These are phyloP conservation scores for Halichoerus grypus DNA, from an alignment of 2,113 vertebrate genomes.

Conservation along the genomic window DNA sequence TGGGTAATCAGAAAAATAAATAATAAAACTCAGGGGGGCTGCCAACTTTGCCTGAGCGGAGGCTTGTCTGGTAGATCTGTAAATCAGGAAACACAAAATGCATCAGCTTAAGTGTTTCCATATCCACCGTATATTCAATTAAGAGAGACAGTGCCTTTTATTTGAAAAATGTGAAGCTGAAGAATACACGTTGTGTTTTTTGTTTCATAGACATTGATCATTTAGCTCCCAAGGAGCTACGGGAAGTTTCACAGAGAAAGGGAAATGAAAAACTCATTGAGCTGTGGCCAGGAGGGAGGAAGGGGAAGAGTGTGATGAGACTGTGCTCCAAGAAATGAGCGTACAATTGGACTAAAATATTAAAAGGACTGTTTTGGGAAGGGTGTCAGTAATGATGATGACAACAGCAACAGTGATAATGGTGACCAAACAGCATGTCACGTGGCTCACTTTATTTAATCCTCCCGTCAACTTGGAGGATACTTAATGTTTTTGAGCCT, in stretches of 20 bases:
- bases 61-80: not conserved
- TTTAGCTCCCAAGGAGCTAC: not conserved
- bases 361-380: not conserved
- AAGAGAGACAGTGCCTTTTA: not conserved
- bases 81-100: not conserved
- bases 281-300: not conserved
- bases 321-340: not conserved
- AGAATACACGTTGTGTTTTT: not conserved
- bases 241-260: not conserved
- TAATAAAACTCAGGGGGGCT: not conserved
- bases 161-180: not conserved
- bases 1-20: conserved; percentile 5
- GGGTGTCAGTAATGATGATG: accelerated
- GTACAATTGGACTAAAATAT: accelerated
- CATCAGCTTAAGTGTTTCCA: not conserved
- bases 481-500: not conserved
- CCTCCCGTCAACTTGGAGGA: not conserved
- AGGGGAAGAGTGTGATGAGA: not conserved
- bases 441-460: not conserved
- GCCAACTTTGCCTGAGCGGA: not conserved
- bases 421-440: accelerated
- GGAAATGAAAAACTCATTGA: not conserved
- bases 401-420: not conserved
- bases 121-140: not conserved
- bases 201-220: not conserved